These are phyloP conservation scores for Notarius lentiginosus DNA, from an alignment of 2,113 vertebrate species.

Conservation along the genomic window DNA sequence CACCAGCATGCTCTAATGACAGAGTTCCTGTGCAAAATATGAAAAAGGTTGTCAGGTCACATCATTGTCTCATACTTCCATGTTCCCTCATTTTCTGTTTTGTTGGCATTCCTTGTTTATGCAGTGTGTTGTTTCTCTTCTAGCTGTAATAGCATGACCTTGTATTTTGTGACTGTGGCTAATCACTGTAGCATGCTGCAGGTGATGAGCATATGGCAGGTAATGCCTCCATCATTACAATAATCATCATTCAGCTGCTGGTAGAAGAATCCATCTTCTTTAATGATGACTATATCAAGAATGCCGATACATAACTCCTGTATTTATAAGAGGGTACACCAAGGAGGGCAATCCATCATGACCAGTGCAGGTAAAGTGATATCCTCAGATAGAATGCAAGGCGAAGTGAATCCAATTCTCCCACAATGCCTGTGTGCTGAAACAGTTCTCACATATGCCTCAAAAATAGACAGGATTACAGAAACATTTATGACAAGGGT, in stretches of 20 bases:
- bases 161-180: neutral
- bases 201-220: constrained; percentile 44
- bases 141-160: neutral
- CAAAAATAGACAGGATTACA: neutral
- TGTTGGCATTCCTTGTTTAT: neutral
- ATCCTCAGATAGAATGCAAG: neutral
- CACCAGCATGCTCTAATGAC: neutral
- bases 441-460: neutral
- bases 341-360: neutral
- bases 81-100: neutral
- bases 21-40: neutral
- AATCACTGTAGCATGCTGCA: neutral
- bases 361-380: neutral
- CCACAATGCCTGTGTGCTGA: neutral
- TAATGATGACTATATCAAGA: neutral
- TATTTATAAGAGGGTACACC: neutral
- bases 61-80: neutral
- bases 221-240: constrained; percentile 39
- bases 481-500: constrained; percentile 33
- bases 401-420: neutral
- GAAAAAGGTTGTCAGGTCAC: neutral
- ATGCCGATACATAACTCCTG: neutral
- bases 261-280: constrained; percentile 23
- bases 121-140: neutral
- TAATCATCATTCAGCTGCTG: constrained; percentile 50